These are phyloP conservation scores for Ochotona curzoniae DNA, from an alignment of 2,113 vertebrate genomes.

Conservation along the genomic window DNA sequence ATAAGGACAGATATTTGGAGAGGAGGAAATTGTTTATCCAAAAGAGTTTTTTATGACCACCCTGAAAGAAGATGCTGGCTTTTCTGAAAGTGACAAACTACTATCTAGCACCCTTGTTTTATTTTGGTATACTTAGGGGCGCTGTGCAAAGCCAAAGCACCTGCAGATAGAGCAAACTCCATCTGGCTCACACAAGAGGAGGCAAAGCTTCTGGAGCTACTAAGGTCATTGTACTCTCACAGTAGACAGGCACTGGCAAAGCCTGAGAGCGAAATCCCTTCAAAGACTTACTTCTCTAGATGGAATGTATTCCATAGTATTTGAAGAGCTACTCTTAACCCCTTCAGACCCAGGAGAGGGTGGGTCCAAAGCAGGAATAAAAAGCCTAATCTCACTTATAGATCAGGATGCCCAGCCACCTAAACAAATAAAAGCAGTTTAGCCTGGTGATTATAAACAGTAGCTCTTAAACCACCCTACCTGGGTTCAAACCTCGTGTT, in stretches of 20 bases:
- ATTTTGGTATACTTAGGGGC: constrained; percentile 43
- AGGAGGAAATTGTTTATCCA: constrained; percentile 48
- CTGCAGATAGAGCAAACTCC: neutral
- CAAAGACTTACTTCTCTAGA: neutral
- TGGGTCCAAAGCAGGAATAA: neutral
- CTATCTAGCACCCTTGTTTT: neutral
- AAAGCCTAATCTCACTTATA: neutral
- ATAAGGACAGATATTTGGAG: constrained; percentile 55
- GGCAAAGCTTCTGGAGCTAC: neutral
- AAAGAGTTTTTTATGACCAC: constrained; percentile 9
- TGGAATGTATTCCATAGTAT: neutral
- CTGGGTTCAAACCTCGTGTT: neutral
- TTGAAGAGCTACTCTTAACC: neutral
- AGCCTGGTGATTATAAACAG: neutral
- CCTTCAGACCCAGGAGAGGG: neutral
- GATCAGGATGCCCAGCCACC: neutral
- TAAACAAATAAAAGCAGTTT: neutral
- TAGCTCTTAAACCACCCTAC: neutral
- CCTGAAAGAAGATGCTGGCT: constrained; percentile 54
- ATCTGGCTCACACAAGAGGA: neutral
- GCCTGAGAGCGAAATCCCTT: neutral
- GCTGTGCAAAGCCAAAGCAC: neutral
- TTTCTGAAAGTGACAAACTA: constrained; percentile 68
- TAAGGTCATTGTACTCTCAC: constrained; percentile 15
- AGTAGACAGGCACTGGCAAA: neutral